Conservation (phyloP, 2,888 invertebrate species). For the Heteromyza rotundicornis region DNA sequence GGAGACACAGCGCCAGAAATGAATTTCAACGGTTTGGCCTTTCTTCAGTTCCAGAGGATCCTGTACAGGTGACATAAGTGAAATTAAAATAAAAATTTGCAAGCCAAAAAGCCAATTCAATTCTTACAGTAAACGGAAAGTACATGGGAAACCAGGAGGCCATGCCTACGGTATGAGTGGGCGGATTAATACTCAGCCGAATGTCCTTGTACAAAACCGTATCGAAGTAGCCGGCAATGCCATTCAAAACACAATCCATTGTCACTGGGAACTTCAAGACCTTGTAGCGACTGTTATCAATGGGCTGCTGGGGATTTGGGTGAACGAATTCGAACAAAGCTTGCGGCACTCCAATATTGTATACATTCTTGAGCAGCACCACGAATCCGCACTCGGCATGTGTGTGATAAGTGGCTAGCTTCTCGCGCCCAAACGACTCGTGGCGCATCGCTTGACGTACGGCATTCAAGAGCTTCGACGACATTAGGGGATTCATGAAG, state of each 20-base stretch:
- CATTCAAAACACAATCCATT: conserved; percentile 85
- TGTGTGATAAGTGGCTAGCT: conserved; percentile 44
- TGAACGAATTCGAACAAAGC: conserved; percentile 86
- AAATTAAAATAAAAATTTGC: conserved; percentile 6
- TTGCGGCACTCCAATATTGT: conserved; percentile 57
- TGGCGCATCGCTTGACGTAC: conserved; percentile 62
- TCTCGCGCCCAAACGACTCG: conserved; percentile 42
- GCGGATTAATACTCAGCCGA: conserved; percentile 86
- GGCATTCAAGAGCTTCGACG: conserved; percentile 84
- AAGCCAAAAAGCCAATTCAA: conserved; percentile 10
- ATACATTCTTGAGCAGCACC: conserved; percentile 69
- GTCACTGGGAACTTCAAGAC: conserved; percentile 72
- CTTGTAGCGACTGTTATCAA: conserved; percentile 77
- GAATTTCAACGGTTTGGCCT: conserved; percentile 75
- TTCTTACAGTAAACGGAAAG: conserved; percentile 81
- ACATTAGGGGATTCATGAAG: conserved; percentile 91
- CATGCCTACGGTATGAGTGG: conserved; percentile 89
- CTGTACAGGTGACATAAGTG: conserved; percentile 38
- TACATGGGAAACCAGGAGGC: conserved; percentile 98
- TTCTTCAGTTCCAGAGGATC: conserved; percentile 67
- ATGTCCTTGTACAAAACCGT: conserved; percentile 84
- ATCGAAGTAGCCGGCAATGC: conserved; percentile 96
- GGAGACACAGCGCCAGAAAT: conserved; percentile 86
- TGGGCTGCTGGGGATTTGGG: conserved; percentile 75
- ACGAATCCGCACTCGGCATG: conserved; percentile 87